Evolutionary conservation across 2,797 vertebrate genomes (phyloP).

Genomic region (Pitangus sulphuratus): DNA sequence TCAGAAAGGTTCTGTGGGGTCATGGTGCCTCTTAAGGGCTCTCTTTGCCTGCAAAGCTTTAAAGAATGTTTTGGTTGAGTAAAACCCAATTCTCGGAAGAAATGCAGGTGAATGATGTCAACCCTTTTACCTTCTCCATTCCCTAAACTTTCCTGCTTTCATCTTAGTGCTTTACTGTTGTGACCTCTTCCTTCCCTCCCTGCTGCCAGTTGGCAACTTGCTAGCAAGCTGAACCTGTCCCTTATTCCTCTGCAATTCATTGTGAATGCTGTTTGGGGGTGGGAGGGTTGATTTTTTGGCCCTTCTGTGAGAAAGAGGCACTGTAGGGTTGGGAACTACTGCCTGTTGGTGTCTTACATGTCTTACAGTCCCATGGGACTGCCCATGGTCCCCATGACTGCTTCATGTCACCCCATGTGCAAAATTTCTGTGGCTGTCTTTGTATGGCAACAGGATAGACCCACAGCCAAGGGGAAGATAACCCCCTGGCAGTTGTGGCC

Average conservation of each 20-base stretch:
- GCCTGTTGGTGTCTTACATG: neutral
- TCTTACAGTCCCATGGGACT: neutral
- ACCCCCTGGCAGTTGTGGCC: rapidly evolving
- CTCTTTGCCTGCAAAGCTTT: neutral
- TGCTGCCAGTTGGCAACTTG: neutral
- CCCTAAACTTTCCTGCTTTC: neutral
- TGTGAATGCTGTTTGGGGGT: neutral
- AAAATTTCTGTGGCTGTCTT: neutral
- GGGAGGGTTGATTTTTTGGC: neutral
- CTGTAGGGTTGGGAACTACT: neutral
- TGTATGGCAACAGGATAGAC: neutral
- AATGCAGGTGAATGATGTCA: neutral
- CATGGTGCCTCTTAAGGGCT: neutral
- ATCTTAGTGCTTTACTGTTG: neutral
- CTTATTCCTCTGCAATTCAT: neutral
- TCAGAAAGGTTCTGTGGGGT: neutral
- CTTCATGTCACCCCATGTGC: neutral
- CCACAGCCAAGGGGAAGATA: neutral
- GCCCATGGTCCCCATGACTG: neutral
- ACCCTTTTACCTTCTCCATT: neutral
- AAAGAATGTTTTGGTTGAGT: neutral
- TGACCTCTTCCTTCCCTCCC: neutral
- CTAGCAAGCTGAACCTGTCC: neutral
- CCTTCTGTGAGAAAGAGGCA: neutral
- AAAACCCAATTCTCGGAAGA: neutral